Conservation (phyloP, 2,113 vertebrate genomes). For the Melanotaenia duboulayi region DNA sequence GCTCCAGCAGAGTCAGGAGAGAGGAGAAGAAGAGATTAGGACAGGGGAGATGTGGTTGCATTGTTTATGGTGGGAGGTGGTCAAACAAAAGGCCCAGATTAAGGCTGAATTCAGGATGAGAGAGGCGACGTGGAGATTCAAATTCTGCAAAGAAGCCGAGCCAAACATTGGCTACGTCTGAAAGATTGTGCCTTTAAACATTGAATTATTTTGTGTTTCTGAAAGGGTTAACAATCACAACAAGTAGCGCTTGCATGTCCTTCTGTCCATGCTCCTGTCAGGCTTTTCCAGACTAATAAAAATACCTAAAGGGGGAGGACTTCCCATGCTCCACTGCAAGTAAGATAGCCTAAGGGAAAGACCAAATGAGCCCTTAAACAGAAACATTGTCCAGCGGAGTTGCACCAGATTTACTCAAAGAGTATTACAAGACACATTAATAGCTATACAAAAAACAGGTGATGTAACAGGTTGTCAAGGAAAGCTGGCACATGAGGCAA, state of each 20-base stretch:
- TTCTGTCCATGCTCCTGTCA: slow-evolving; percentile 24
- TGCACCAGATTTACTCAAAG: not conserved
- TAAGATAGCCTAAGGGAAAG: slow-evolving; percentile 40
- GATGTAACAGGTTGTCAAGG: not conserved
- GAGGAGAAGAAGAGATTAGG: slow-evolving; percentile 61
- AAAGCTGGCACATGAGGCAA: not conserved
- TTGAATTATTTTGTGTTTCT: not conserved
- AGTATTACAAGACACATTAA: not conserved
- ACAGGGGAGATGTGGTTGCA: slow-evolving; percentile 63
- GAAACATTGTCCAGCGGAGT: slow-evolving; percentile 8
- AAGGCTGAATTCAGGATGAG: slow-evolving; percentile 58
- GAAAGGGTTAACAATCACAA: slow-evolving; percentile 4
- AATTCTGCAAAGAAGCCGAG: slow-evolving; percentile 30
- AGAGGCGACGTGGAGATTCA: slow-evolving; percentile 42
- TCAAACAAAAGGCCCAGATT: slow-evolving; percentile 77
- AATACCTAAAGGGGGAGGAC: slow-evolving; percentile 66
- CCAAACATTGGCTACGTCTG: not conserved
- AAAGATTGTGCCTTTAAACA: not conserved
- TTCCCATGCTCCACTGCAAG: slow-evolving; percentile 37
- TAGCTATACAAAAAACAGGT: slow-evolving; percentile 11
- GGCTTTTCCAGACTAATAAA: slow-evolving; percentile 66
- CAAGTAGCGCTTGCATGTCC: slow-evolving; percentile 37
- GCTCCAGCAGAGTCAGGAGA: slow-evolving; percentile 66
- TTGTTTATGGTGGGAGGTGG: slow-evolving; percentile 80
- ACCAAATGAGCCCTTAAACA: slow-evolving; percentile 24